Evolutionary conservation across 2,888 invertebrate species (phyloP).

Genomic region (Trichogramma evanescens): DNA sequence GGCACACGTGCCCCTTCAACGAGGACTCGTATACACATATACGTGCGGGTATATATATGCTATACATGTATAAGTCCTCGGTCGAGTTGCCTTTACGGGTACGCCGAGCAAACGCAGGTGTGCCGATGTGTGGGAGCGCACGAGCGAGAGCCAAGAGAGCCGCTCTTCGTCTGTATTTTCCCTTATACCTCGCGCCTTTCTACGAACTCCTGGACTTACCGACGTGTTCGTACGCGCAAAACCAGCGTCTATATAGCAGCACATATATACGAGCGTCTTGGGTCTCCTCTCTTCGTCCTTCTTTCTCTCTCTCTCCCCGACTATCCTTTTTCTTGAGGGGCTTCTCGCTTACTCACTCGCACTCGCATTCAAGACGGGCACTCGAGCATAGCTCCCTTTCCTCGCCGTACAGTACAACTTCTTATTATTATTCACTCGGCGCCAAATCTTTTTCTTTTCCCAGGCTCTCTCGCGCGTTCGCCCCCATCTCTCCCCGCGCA

Average conservation of each 20-base stretch:
- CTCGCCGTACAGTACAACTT: no score
- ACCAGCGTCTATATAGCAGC: background rate
- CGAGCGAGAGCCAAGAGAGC: constrained; percentile 4
- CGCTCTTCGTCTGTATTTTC: background rate
- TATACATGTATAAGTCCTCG: background rate
- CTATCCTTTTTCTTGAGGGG: background rate
- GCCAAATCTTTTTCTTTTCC: constrained; percentile 25
- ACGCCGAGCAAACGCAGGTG: constrained; percentile 16
- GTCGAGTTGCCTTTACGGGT: background rate
- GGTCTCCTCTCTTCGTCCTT: background rate
- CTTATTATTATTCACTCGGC: constrained; percentile 20
- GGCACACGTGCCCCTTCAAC: constrained; percentile 19
- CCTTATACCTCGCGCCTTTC: constrained; percentile 27
- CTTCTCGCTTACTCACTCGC: background rate
- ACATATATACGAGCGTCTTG: background rate
- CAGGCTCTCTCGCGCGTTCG: constrained; percentile 18
- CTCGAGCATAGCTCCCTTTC: no score
- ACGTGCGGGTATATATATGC: no score
- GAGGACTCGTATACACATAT: no score
- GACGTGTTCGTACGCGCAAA: constrained; percentile 16
- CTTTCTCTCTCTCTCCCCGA: constrained; percentile 3
- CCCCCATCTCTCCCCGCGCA: background rate
- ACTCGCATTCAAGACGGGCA: background rate
- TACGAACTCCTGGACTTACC: constrained; percentile 37
- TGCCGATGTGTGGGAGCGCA: constrained; percentile 23